A percentile compares a stretch with the other conserved stretches of the same genome.
These are phyloP conservation scores for Andrena bucephala DNA, from an alignment of 2,888 invertebrate species.

Conservation along the genomic window DNA sequence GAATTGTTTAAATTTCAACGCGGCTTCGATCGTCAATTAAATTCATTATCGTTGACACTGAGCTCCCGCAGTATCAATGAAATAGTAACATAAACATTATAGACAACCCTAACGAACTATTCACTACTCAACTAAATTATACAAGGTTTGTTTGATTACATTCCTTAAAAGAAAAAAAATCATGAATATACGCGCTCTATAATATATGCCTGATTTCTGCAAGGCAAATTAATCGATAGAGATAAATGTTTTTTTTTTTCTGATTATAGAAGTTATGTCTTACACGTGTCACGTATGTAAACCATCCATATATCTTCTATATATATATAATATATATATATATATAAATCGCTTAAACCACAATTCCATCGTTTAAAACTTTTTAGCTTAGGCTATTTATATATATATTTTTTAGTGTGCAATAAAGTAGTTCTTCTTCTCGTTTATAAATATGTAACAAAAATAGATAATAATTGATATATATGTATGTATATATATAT, in stretches of 20 bases:
- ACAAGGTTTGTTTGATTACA: conserved; percentile 78
- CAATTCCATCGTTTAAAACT: conserved; percentile 55
- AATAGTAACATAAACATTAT: conserved; percentile 68
- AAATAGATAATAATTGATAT: conserved; percentile 80
- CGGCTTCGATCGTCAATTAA: conserved; percentile 18
- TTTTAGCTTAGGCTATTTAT: conserved; percentile 60
- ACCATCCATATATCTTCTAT: conserved; percentile 39
- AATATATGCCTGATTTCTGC: conserved; percentile 58
- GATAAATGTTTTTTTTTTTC: conserved; percentile 53
- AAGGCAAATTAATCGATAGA: conserved; percentile 66
- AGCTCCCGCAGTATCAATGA: conserved; percentile 61
- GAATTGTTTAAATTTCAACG: conserved; percentile 11
- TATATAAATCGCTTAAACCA: conserved; percentile 52
- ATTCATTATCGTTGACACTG: conserved; percentile 39
- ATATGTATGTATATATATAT: conserved; percentile 73
- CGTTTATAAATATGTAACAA: conserved; percentile 80
- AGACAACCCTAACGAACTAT: conserved; percentile 73
- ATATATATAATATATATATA: conserved; percentile 36
- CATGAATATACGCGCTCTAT: conserved; percentile 64
- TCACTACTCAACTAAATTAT: conserved; percentile 77
- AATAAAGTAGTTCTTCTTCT: conserved; percentile 76
- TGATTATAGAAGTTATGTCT: conserved; percentile 69
- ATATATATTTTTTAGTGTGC: conserved; percentile 57
- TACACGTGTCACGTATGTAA: conserved; percentile 64
- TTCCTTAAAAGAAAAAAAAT: conserved; percentile 41